phyloP scores from a whole-genome alignment of 2,888 invertebrate species.

The Protodeltote pygarga region DNA sequence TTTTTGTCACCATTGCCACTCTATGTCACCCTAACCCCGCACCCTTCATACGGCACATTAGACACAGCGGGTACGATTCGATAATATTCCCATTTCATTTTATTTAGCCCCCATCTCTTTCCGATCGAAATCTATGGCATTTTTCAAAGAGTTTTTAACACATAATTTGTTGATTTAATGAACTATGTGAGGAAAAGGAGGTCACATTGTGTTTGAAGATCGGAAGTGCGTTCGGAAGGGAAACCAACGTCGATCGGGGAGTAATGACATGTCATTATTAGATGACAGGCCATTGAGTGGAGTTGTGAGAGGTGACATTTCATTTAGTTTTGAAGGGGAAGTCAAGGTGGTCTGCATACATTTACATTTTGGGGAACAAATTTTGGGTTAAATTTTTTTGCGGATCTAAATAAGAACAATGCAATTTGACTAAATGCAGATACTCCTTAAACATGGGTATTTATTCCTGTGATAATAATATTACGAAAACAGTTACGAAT shows the following conservation, averaged over 20 bases:
- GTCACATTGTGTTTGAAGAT: conserved; percentile 32
- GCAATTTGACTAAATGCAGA: too few species aligned
- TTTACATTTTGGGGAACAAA: background rate
- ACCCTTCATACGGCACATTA: conserved; percentile 72
- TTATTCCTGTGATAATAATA: too few species aligned
- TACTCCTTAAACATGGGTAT: too few species aligned
- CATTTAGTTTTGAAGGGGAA: background rate
- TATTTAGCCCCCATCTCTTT: conserved; percentile 70
- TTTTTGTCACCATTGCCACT: conserved; percentile 39
- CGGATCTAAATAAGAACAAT: too few species aligned
- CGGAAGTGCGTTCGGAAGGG: too few species aligned
- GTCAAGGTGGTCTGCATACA: background rate
- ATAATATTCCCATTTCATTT: conserved; percentile 82
- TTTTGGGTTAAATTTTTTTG: too few species aligned
- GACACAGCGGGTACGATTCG: conserved; percentile 72
- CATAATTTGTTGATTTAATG: conserved; percentile 80
- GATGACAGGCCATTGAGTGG: conserved; percentile 5
- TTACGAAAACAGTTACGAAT: too few species aligned
- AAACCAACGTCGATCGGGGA: too few species aligned
- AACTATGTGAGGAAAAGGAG: conserved; percentile 58
- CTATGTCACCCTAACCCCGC: conserved; percentile 33
- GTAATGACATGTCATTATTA: background rate
- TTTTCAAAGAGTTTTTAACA: conserved; percentile 72
- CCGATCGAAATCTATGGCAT: conserved; percentile 63
- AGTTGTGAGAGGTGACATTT: background rate